Conservation (phyloP, 2,888 invertebrate genomes). For the Spisula subtruncata region DNA sequence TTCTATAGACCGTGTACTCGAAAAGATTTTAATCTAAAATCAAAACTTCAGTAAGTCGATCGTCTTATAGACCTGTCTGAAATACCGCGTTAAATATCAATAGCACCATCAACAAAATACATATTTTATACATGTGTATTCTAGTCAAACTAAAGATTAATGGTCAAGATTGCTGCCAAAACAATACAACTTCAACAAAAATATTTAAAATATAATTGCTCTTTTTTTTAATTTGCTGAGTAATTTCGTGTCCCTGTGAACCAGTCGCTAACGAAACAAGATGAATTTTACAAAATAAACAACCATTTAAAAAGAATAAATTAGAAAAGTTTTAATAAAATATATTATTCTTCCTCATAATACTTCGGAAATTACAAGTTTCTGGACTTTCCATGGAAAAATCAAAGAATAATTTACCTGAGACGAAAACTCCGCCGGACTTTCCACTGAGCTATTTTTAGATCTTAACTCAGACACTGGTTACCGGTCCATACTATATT, state of each 20-base stretch:
- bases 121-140: too few relatives aligned
- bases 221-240: not conserved
- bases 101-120: too few relatives aligned
- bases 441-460: not conserved
- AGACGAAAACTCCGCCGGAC: slow-evolving; percentile 15
- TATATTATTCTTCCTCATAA: not conserved
- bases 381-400: slow-evolving; percentile 7
- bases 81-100: too few relatives aligned
- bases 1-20: too few relatives aligned
- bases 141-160: too few relatives aligned
- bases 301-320: not conserved
- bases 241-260: not conserved
- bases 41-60: too few relatives aligned
- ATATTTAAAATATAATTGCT: too few relatives aligned
- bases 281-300: not conserved
- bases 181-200: too few relatives aligned
- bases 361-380: not conserved
- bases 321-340: not conserved
- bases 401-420: not conserved
- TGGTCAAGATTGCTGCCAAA: too few relatives aligned
- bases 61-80: too few relatives aligned
- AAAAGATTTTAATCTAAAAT: too few relatives aligned
- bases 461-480: not conserved
- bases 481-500: not conserved
- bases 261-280: not conserved